Evolutionary conservation across 2,797 vertebrate genomes (phyloP), one percentile per base, ranked within the genome.

Genomic region (Chaunax sp.): DNA sequence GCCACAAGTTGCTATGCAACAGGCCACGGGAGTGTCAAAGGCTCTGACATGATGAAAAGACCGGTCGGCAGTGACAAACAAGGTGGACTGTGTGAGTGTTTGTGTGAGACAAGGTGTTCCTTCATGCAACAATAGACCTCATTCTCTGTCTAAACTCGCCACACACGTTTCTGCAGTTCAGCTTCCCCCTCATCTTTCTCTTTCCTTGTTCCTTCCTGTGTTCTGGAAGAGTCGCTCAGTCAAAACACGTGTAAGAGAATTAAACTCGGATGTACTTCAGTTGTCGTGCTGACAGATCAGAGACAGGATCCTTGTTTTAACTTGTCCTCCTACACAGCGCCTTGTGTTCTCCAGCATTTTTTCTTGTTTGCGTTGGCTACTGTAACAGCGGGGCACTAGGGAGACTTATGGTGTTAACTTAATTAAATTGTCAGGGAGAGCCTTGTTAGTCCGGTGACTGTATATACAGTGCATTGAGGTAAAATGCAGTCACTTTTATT

Each of bases 1-100:
- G 84, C 68, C 74, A 69, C 84, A 64, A 60, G 92, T 94, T 93
- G 90, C 94, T 88, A 90, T 57, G 93, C 91, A 90, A 94, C 92
- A 78, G 83, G 72, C 76, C 64, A 80, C 65, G 41, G 58, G 60
- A 77, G 74, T 56, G 66, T 76, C 56, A 13, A 33, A 64, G 73
- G 75, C 72, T 78, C 64, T 62, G 61, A 64, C 69, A 69, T 58
- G 80, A 75, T 61, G 64, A 72, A 63, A 77, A 44, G 76, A 74
- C 59, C 28, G 49, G 69, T 8, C 54, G 64, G 64, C 72, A 82
- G 66, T 80, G 80, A 86, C 81, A 78, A 84, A 84, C 79, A 85
- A 44, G 68, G 76, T 85, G 55, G 71, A 82, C 46, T 37, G 16
- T 22, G 49, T 37, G 58, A 7, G 70, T 16, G 25, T 16, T 11